Evolutionary conservation across 2,113 vertebrate genomes (phyloP).

Genomic region (Spermophilus dauricus): DNA sequence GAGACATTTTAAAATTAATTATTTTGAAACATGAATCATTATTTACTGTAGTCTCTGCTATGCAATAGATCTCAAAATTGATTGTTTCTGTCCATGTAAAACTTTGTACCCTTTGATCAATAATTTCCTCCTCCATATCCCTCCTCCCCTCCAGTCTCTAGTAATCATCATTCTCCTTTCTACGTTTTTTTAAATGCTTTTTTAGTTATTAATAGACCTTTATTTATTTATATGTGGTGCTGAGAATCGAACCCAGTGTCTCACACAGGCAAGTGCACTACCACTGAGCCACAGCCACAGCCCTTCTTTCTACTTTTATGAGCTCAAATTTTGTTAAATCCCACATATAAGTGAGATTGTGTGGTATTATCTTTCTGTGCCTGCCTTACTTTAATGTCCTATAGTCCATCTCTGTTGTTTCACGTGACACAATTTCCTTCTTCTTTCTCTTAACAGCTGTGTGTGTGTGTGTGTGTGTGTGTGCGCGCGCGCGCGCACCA

Average conservation of each 20-base stretch:
- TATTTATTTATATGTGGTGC: too few relatives aligned
- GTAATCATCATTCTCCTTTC: neutral
- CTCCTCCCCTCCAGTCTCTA: neutral
- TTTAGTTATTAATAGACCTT: too few relatives aligned
- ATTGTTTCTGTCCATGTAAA: neutral
- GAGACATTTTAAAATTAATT: neutral
- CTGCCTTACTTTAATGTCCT: neutral
- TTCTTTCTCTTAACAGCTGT: neutral
- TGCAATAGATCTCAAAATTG: neutral
- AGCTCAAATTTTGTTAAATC: neutral
- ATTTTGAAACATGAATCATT: neutral
- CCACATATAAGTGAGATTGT: neutral
- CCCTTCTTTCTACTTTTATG: neutral
- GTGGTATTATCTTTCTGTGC: neutral
- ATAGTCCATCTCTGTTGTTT: neutral
- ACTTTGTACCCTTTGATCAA: neutral
- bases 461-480: neutral
- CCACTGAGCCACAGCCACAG: too few relatives aligned
- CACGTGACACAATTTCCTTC: neutral
- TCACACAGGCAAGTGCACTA: too few relatives aligned
- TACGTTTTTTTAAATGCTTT: too few relatives aligned
- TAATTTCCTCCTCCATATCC: neutral
- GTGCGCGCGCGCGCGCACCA: neutral
- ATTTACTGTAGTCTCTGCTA: neutral
- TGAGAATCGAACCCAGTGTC: too few relatives aligned